phyloP scores from a whole-genome alignment of 37 sponge, comb jelly and placozoan genomes.

The Tethya wilhelma region DNA sequence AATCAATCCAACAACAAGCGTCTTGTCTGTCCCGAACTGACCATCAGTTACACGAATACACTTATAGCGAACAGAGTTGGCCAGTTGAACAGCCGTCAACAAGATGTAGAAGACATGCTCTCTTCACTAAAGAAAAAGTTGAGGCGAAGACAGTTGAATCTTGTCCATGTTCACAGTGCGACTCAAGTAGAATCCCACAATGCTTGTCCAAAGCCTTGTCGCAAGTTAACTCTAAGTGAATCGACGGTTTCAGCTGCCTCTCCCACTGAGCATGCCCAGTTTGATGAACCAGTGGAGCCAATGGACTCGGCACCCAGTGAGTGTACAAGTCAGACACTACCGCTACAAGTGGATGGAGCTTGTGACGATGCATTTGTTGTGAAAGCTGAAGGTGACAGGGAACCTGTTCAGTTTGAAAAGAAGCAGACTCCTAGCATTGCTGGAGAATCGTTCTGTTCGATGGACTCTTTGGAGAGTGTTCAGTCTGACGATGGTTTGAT shows the following conservation, averaged over 20 bases:
- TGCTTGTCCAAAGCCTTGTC: neutral
- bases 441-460: constrained; percentile 6
- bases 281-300: neutral
- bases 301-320: neutral
- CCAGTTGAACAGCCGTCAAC: neutral
- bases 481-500: no score
- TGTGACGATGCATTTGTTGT: constrained; percentile 9
- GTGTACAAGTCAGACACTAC: constrained; percentile 1
- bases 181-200: no score
- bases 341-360: constrained; percentile 36
- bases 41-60: constrained; percentile 3
- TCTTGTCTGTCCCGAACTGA: constrained; percentile 29
- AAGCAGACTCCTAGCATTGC: neutral
- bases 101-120: constrained; percentile 10
- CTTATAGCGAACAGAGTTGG: neutral
- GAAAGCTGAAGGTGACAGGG: neutral
- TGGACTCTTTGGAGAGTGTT: constrained; percentile 19
- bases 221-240: neutral
- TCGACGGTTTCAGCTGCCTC: neutral
- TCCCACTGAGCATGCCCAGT: neutral
- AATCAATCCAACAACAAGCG: constrained; percentile 5
- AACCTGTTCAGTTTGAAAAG: neutral
- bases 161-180: neutral
- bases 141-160: constrained; percentile 19
- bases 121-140: neutral